phyloP scores from a whole-genome alignment of 1,140 invertebrate species.

The Drosophila sturtevanti region DNA sequence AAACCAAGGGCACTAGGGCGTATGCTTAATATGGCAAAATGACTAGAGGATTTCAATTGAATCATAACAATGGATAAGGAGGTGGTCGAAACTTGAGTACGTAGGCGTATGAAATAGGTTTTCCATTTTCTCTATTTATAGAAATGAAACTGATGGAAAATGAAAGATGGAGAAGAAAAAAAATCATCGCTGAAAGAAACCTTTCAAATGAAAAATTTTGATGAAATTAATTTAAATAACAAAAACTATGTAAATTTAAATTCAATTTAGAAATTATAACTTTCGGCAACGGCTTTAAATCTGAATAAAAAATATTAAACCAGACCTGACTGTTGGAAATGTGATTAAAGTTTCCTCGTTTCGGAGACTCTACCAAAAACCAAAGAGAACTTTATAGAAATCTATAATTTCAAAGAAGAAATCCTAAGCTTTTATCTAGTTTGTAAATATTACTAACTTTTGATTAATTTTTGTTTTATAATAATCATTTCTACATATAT shows the following conservation, averaged over 20 bases:
- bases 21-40: conserved; percentile 70
- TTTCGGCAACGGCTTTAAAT: too few relatives aligned
- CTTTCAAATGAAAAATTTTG: background rate
- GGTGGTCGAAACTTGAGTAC: background rate
- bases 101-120: background rate
- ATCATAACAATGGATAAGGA: conserved; percentile 5
- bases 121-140: background rate
- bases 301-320: too few relatives aligned
- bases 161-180: background rate
- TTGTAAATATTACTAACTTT: too few relatives aligned
- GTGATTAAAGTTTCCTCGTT: too few relatives aligned
- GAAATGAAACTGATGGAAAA: background rate
- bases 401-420: too few relatives aligned
- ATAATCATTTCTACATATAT: too few relatives aligned
- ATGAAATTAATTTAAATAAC: background rate
- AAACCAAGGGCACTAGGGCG: conserved; percentile 39
- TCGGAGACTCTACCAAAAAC: too few relatives aligned
- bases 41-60: conserved; percentile 66
- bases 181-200: background rate
- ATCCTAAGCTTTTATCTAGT: too few relatives aligned
- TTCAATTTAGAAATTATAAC: background rate
- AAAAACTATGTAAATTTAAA: background rate
- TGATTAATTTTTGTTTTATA: too few relatives aligned
- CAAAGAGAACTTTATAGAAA: too few relatives aligned
- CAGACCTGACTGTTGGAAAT: too few relatives aligned